Conservation (phyloP, 1,140 invertebrate species). For the Halotydeus destructor region DNA sequence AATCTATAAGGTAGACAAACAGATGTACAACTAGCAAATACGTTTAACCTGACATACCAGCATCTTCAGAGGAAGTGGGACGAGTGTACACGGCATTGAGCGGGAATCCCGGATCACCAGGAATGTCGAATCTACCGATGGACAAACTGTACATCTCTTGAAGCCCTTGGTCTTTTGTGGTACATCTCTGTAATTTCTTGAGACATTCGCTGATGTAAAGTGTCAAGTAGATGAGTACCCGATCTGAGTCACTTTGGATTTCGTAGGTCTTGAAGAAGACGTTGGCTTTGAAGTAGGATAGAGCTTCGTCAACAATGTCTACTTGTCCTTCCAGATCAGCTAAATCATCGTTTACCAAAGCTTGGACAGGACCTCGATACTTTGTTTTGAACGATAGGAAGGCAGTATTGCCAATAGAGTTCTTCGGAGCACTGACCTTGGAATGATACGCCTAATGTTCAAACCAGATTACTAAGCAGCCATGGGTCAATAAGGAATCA, state of each 20-base stretch:
- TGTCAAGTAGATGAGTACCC: constrained; percentile 91
- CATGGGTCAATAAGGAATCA: too few relatives aligned
- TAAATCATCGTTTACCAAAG: constrained; percentile 3
- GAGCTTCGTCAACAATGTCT: constrained; percentile 93
- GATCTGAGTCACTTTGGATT: constrained; percentile 81
- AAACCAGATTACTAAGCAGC: too few relatives aligned
- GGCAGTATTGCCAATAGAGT: constrained; percentile 74
- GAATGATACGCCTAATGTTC: constrained; percentile 96
- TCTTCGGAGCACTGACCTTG: constrained; percentile 37
- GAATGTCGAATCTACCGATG: constrained; percentile 85
- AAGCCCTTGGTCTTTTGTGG: constrained; percentile 61
- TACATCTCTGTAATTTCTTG: constrained; percentile 77
- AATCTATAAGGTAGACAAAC: constrained; percentile 36
- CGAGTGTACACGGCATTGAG: constrained; percentile 89
- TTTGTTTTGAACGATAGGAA: constrained; percentile 64
- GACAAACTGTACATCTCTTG: constrained; percentile 93
- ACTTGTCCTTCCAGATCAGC: constrained; percentile 31
- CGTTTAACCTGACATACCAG: constrained; percentile 32
- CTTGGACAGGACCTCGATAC: constrained; percentile 60
- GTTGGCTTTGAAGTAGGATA: constrained; percentile 95
- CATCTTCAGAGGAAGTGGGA: constrained; percentile 50
- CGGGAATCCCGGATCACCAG: constrained; percentile 88
- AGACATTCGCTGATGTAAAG: constrained; percentile 97
- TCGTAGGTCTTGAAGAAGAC: constrained; percentile 98
- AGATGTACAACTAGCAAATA: constrained; percentile 6